Evolutionary conservation across 1,140 invertebrate genomes (phyloP).

Genomic region (Ladona fulva): DNA sequence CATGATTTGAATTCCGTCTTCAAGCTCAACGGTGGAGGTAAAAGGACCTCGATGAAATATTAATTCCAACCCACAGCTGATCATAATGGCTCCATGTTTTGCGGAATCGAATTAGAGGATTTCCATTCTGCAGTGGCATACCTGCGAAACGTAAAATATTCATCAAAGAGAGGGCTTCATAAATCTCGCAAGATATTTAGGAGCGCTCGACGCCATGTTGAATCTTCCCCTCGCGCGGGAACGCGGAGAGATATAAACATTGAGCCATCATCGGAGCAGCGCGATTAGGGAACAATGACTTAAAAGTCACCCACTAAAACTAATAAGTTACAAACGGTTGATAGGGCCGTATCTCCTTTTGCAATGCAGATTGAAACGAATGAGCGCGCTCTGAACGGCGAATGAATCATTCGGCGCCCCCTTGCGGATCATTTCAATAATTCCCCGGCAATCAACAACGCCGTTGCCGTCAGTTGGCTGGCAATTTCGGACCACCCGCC

Average conservation of each 20-base stretch:
- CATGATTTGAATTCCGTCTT: no score
- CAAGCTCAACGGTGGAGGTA: no score
- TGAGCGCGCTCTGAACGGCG: not conserved
- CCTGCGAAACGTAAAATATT: not conserved
- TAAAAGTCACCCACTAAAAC: not conserved
- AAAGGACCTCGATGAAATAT: no score
- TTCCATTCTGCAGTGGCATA: no score
- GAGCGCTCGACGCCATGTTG: not conserved
- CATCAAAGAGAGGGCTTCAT: not conserved
- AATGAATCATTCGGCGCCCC: not conserved
- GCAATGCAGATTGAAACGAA: not conserved
- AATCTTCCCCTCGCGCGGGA: not conserved
- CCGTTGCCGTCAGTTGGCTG: not conserved
- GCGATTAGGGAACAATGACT: not conserved
- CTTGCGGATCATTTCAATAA: slow-evolving; percentile 9
- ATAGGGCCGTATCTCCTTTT: not conserved
- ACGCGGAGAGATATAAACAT: not conserved
- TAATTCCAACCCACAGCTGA: no score
- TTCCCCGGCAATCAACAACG: slow-evolving; percentile 7
- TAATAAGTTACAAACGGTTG: slow-evolving; percentile 3
- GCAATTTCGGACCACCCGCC: not conserved
- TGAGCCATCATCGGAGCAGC: not conserved
- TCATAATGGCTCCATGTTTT: no score
- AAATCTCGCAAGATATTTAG: not conserved
- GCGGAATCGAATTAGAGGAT: no score